Conservation (phyloP, 2,888 invertebrate genomes). For the Hydriomena furcata region DNA sequence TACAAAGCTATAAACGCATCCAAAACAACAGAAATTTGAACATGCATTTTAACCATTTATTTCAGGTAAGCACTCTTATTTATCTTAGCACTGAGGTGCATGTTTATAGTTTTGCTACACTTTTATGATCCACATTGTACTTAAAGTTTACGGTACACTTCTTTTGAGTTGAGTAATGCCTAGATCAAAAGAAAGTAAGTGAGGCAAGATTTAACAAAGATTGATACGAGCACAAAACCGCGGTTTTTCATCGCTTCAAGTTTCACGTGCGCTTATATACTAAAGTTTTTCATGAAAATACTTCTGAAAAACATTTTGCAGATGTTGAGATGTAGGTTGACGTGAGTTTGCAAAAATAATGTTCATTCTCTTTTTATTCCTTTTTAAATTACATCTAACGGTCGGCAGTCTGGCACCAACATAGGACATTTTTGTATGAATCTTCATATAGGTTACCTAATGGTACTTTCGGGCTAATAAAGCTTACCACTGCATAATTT, state of each 20-base stretch:
- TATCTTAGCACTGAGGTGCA: too few species aligned
- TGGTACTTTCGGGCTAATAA: neutral
- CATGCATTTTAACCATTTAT: too few species aligned
- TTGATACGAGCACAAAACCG: conserved; percentile 28
- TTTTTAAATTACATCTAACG: too few species aligned
- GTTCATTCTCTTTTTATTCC: too few species aligned
- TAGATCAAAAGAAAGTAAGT: conserved; percentile 28
- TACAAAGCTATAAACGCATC: too few species aligned
- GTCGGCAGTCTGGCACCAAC: too few species aligned
- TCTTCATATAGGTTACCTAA: too few species aligned
- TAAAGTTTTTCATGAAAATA: conserved; percentile 7
- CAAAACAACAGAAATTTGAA: too few species aligned
- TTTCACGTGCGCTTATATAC: conserved; percentile 7
- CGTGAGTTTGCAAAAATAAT: conserved; percentile 5
- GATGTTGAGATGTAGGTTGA: conserved; percentile 7
- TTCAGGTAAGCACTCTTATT: too few species aligned
- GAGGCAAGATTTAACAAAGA: conserved; percentile 27
- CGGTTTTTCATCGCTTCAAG: conserved; percentile 19
- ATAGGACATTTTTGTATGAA: too few species aligned
- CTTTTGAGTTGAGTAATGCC: conserved; percentile 10
- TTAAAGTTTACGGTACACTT: conserved; percentile 25
- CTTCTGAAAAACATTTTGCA: conserved; percentile 8
- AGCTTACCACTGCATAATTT: conserved; percentile 1
- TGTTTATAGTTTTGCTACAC: neutral
- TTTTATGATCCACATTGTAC: conserved; percentile 13